Conservation (phyloP, 2,113 vertebrate genomes). For the Ochotona curzoniae region DNA sequence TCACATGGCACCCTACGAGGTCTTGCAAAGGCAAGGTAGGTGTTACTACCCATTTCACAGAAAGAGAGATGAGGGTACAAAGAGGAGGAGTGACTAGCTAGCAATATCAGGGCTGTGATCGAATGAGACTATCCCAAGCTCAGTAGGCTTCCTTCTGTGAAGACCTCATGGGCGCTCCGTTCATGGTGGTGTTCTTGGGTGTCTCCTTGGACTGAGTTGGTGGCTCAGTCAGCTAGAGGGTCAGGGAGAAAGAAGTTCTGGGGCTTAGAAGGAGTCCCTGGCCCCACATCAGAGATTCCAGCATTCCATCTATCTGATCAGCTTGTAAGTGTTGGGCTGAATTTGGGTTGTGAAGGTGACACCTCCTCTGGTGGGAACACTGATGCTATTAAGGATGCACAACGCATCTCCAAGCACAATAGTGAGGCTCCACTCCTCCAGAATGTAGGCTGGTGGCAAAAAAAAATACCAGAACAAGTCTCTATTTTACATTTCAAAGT, state of each 20-base stretch:
- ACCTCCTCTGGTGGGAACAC: conserved; percentile 28
- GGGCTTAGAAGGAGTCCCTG: neutral
- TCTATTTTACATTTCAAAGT: conserved; percentile 62
- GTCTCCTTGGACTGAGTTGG: conserved; percentile 1
- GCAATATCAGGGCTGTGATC: too few relatives aligned
- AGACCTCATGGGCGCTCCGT: neutral
- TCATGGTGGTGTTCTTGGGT: neutral
- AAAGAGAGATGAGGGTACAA: conserved; percentile 38
- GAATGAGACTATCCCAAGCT: neutral
- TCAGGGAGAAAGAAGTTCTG: conserved; percentile 18
- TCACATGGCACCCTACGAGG: conserved; percentile 15
- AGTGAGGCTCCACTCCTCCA: neutral
- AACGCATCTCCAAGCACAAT: conserved; percentile 5
- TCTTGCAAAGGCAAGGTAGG: conserved; percentile 50
- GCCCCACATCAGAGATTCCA: neutral
- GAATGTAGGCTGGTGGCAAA: conserved; percentile 27
- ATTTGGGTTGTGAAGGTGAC: conserved; percentile 73
- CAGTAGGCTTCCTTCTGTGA: neutral
- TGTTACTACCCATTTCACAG: conserved; percentile 26
- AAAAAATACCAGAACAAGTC: conserved; percentile 45
- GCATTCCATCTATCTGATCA: conserved; percentile 31
- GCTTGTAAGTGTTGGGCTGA: conserved; percentile 29
- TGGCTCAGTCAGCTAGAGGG: conserved; percentile 30
- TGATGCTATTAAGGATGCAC: conserved; percentile 24
- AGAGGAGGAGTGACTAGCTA: neutral